Conservation (phyloP, 2,797 vertebrate genomes). For the Staurois parvus region DNA sequence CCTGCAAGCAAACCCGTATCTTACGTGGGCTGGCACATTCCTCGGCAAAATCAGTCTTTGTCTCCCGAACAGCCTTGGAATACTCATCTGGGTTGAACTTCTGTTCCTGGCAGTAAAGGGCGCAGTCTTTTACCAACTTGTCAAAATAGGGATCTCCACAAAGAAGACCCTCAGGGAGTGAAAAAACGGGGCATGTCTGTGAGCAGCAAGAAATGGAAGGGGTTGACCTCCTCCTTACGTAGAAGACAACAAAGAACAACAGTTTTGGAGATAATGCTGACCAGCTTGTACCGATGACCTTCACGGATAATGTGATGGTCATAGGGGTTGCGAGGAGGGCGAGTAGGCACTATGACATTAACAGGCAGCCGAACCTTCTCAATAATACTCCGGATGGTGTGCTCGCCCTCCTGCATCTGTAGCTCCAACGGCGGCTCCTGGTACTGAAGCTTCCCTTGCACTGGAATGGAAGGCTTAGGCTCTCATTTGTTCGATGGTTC, state of each 20-base stretch:
- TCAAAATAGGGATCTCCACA: conserved; percentile 82
- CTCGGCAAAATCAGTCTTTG: conserved; percentile 87
- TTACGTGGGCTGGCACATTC: conserved; percentile 88
- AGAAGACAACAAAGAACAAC: conserved; percentile 96
- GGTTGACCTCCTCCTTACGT: conserved; percentile 85
- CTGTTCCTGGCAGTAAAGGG: conserved; percentile 84
- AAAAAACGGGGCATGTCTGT: conserved; percentile 93
- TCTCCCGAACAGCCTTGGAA: conserved; percentile 91
- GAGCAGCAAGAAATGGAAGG: conserved; percentile 93
- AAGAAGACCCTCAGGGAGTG: conserved; percentile 86
- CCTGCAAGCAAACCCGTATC: conserved; percentile 82
- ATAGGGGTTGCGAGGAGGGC: conserved; percentile 90
- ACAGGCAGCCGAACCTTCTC: conserved; percentile 94
- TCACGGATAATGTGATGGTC: conserved; percentile 93
- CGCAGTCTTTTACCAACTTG: conserved; percentile 86
- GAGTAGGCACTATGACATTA: conserved; percentile 91
- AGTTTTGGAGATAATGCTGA: conserved; percentile 97
- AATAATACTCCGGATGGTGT: conserved; percentile 95
- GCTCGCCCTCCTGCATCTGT: conserved; percentile 95
- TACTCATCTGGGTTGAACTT: conserved; percentile 93
- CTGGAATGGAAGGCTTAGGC: conserved; percentile 94
- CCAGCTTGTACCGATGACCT: conserved; percentile 96
- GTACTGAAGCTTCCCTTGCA: conserved; percentile 97
- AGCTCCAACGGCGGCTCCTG: conserved; percentile 93
- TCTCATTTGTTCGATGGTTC: conserved; percentile 98